Evolutionary conservation across 2,113 vertebrate genomes (phyloP).

Genomic region (Amphilophus citrinellus): DNA sequence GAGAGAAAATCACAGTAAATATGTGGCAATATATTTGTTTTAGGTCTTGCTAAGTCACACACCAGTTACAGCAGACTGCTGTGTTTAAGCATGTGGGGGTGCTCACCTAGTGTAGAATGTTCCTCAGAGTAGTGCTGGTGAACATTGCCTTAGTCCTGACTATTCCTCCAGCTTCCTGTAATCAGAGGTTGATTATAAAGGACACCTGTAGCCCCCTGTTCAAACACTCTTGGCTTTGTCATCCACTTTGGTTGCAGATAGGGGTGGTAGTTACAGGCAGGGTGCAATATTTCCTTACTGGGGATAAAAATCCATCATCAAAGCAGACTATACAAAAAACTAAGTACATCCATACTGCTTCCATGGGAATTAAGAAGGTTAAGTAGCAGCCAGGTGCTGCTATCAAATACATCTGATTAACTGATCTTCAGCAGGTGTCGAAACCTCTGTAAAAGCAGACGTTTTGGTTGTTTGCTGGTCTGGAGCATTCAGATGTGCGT

Average conservation of each 20-base stretch:
- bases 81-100: no score
- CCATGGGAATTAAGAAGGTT: not conserved
- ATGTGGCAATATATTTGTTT: not conserved
- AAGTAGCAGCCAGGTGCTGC: not conserved
- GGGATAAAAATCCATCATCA: not conserved
- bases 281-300: no score
- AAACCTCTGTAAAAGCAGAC: not conserved
- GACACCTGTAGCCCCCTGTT: no score
- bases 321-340: not conserved
- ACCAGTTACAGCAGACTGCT: not conserved
- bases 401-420: constrained; percentile 2
- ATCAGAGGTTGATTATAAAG: no score
- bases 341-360: not conserved
- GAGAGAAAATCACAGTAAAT: not conserved
- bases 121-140: no score
- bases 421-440: rapidly evolving
- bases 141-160: no score
- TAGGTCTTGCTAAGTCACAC: not conserved
- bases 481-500: not conserved
- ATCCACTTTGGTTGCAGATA: no score
- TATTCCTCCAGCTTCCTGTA: no score
- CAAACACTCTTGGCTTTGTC: no score
- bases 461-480: not conserved
- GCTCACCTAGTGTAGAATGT: no score
- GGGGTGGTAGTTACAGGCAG: no score